Evolutionary conservation across 2,888 invertebrate species (phyloP), one percentile per base, ranked within the genome.

Genomic region (Rhagophthalmus giganteus): DNA sequence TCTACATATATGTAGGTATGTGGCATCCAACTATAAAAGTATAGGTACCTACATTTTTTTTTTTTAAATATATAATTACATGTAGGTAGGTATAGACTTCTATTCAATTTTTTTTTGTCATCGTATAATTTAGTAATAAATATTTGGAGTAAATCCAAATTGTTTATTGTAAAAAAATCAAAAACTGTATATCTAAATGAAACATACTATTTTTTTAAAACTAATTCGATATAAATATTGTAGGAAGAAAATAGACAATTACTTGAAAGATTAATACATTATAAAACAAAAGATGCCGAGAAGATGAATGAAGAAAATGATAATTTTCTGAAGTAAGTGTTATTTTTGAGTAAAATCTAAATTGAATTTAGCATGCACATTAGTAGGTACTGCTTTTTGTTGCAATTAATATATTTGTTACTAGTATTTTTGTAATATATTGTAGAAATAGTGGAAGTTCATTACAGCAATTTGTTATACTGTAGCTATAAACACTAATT

Each of bases 271-370:
- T 82, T 95, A 64, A 91, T 96, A 74, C 88, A 88, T 62, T 88
- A 92, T 72, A 97, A 98, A 77, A 86, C 90, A 37, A 88, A 90
- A 76, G 95, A 95, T 80, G 97, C 96, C 1, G 96, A 97, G 68
- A 88, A 88, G 75, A 84, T 98, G 83, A 98, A 98, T 71, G 91
- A 92, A 77, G 95, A 97, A 76, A 97, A 97, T 78, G 97, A 97
- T 74, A 88, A 87, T 72, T 89, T 91, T 72, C 76, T 92, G 63
- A 91, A 88, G 92, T 93, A 82, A 84, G 86, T 78, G 44, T 30
- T 9, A 13, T 16, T 28, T 7, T 37, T 37, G 11, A 32, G 35
- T 20, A 16, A 10, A 39, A 25, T n/a, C n/a, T n/a, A n/a, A n/a
- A n/a, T n/a, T n/a, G 7, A 14, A 14, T 48, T 38, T 47, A 42